A percentile compares a stretch with the other conserved stretches of the same genome.
These are phyloP conservation scores for Scatophagus argus DNA, from an alignment of 2,113 vertebrate genomes.

Conservation along the genomic window DNA sequence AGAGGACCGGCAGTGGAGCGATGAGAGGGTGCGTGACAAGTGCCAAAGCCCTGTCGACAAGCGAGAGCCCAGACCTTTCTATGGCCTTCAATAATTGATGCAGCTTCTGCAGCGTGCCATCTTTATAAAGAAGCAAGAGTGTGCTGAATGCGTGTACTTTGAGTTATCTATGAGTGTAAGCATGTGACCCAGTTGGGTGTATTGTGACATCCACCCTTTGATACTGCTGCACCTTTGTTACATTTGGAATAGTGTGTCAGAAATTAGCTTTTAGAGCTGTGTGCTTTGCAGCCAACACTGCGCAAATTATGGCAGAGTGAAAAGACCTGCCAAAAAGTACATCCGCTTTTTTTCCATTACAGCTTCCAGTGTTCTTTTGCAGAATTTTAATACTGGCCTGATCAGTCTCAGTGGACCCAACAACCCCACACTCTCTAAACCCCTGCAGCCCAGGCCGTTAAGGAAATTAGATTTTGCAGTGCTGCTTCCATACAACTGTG, in stretches of 20 bases:
- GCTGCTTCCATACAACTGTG: conserved; percentile 16
- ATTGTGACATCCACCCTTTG: not conserved
- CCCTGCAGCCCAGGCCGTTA: conserved; percentile 38
- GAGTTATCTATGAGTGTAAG: conserved; percentile 2
- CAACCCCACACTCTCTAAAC: conserved; percentile 30
- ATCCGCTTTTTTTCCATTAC: conserved; percentile 19
- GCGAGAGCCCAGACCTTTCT: conserved; percentile 74
- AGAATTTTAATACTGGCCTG: conserved; percentile 13
- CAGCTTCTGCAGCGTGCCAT: conserved; percentile 70
- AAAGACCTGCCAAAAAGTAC: not conserved
- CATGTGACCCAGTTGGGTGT: conserved; percentile 33
- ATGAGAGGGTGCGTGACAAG: conserved; percentile 71
- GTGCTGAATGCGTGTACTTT: conserved; percentile 31
- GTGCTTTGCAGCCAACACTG: not conserved
- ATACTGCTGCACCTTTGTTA: not conserved
- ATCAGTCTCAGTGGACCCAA: conserved; percentile 34
- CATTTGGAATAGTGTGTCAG: not conserved
- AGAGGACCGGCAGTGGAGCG: conserved; percentile 13
- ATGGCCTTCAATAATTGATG: conserved; percentile 83
- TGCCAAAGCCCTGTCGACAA: conserved; percentile 65
- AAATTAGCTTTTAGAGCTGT: conserved; percentile 10
- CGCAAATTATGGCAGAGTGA: not conserved
- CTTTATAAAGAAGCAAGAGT: conserved; percentile 68
- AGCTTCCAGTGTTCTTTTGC: conserved; percentile 12
- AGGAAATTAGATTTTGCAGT: conserved; percentile 57